These are phyloP conservation scores for Dissostichus mawsoni DNA, from an alignment of 2,113 vertebrate species.

Conservation along the genomic window DNA sequence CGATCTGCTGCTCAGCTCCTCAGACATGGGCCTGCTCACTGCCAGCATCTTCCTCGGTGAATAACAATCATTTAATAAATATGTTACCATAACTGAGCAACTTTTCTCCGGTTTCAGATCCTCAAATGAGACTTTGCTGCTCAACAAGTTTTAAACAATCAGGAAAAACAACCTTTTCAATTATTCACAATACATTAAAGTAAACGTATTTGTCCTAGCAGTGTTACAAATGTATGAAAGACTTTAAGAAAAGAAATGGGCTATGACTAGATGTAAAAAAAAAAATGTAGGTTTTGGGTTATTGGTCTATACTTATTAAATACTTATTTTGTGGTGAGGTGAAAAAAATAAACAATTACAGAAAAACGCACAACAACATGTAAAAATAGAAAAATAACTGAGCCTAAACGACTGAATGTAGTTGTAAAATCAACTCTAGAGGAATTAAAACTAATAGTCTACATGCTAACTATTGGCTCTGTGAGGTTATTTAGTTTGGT, in stretches of 20 bases:
- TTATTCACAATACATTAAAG: no score
- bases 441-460: not conserved
- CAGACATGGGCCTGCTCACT: constrained; percentile 83
- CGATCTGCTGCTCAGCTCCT: constrained; percentile 79
- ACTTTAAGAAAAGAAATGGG: not conserved
- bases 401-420: not conserved
- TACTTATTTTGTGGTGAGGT: no score
- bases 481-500: not conserved
- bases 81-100: not conserved
- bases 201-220: no score
- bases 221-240: no score
- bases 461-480: not conserved
- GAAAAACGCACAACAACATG: not conserved
- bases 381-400: not conserved
- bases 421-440: not conserved
- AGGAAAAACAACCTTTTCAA: no score
- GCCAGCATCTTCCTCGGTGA: constrained; percentile 85
- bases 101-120: not conserved
- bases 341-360: no score
- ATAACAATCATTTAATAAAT: not conserved
- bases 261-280: not conserved
- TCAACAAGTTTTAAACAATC: no score
- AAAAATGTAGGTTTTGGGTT: not conserved
- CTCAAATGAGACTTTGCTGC: not conserved
- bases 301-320: not conserved